These are phyloP conservation scores for Drosophila lowei DNA, from an alignment of 1,140 invertebrate species.

Conservation along the genomic window DNA sequence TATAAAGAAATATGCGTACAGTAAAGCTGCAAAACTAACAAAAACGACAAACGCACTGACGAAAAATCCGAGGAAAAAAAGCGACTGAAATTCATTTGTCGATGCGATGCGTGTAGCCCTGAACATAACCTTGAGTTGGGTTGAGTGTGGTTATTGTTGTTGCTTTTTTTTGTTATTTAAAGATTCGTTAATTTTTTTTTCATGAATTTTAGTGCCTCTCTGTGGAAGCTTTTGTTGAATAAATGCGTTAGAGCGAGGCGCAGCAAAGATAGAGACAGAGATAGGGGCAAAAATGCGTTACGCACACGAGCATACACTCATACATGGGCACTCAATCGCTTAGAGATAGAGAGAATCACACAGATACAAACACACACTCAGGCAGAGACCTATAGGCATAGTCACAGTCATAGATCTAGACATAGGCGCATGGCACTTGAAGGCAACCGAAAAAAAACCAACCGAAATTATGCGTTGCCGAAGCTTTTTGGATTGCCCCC, in stretches of 20 bases:
- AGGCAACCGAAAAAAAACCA: conserved; percentile 14
- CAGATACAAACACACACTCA: background rate
- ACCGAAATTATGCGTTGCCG: conserved; percentile 46
- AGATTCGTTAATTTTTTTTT: conserved; percentile 77
- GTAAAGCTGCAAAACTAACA: conserved; percentile 32
- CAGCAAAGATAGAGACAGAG: conserved; percentile 22
- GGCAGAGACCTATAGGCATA: background rate
- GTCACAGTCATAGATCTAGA: conserved; percentile 16
- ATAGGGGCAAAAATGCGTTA: conserved; percentile 69
- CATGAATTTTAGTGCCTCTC: conserved; percentile 47
- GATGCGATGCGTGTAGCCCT: conserved; percentile 80
- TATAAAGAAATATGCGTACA: conserved; percentile 56
- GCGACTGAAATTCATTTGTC: conserved; percentile 66
- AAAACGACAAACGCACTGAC: conserved; percentile 69
- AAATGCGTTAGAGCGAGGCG: conserved; percentile 67
- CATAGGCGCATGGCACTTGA: conserved; percentile 59
- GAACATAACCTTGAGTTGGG: conserved; percentile 80
- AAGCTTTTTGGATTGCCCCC: conserved; percentile 29
- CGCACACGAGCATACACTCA: conserved; percentile 56
- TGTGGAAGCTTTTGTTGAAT: conserved; percentile 51
- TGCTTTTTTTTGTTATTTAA: conserved; percentile 68
- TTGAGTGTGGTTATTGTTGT: conserved; percentile 34
- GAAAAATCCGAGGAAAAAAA: conserved; percentile 45
- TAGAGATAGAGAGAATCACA: conserved; percentile 24
- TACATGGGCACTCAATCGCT: conserved; percentile 15